Conservation (phyloP, 2,113 vertebrate species). For the Alosa alosa region DNA sequence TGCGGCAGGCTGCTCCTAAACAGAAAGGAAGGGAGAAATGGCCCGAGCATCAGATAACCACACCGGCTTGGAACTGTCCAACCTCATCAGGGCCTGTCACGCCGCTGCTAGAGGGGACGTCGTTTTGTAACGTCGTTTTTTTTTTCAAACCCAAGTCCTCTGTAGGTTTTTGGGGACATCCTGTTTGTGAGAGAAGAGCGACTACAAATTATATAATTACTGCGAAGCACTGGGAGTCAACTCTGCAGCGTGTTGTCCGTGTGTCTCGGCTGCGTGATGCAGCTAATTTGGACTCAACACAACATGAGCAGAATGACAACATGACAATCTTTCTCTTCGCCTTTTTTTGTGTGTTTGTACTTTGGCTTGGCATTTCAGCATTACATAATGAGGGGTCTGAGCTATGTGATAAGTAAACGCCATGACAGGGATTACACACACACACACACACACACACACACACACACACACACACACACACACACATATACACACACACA, state of each 20-base stretch:
- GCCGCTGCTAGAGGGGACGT: conserved; percentile 52
- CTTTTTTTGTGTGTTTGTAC: conserved; percentile 20
- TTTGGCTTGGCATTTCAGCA: not conserved
- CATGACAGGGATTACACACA: not conserved
- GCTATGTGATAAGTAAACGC: not conserved
- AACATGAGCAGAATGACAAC: conserved; percentile 62
- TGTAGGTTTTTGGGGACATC: conserved; percentile 65
- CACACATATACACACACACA: not conserved
- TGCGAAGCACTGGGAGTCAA: conserved; percentile 59
- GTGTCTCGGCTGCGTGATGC: conserved; percentile 63
- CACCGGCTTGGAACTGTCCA: conserved; percentile 67
- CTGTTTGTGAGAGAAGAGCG: conserved; percentile 65
- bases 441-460: not conserved
- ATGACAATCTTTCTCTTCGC: conserved; percentile 64
- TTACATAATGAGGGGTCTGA: conserved; percentile 3
- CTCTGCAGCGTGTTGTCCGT: conserved; percentile 52
- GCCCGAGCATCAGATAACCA: conserved; percentile 64
- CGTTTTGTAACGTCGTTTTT: conserved; percentile 10
- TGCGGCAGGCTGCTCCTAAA: not conserved
- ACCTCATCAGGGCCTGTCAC: conserved; percentile 57
- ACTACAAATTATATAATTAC: conserved; percentile 65
- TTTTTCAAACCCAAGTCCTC: conserved; percentile 44
- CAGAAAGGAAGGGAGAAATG: conserved; percentile 48
- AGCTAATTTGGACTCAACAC: conserved; percentile 63
- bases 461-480: not conserved